These are phyloP conservation scores for Patella depressa DNA, from an alignment of 2,888 invertebrate species.

Conservation along the genomic window DNA sequence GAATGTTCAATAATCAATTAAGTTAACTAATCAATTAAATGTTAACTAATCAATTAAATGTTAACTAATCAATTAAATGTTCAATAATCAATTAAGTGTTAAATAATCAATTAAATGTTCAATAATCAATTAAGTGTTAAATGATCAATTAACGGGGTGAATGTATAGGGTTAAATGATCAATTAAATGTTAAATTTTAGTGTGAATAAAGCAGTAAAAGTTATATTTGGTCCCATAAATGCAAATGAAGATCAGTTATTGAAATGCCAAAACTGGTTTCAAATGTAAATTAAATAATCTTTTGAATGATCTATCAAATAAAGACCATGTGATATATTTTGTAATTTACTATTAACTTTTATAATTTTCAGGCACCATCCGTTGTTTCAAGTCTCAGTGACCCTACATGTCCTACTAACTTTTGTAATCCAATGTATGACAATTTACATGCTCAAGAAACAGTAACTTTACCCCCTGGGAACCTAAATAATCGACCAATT, in stretches of 20 bases:
- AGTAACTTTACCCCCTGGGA: constrained; percentile 4
- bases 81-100: no score
- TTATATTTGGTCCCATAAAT: no score
- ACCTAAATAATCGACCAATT: background rate
- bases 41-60: no score
- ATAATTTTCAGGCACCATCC: constrained; percentile 20
- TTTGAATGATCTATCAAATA: background rate
- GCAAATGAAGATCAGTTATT: no score
- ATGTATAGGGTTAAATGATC: no score
- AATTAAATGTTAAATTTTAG: no score
- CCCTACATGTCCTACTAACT: constrained; percentile 50
- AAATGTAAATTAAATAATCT: background rate
- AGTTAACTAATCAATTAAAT: background rate
- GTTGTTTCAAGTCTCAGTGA: constrained; percentile 19
- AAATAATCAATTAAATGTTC: no score
- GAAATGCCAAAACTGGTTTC: no score
- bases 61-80: background rate
- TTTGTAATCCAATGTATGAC: constrained; percentile 64
- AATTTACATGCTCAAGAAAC: constrained; percentile 38
- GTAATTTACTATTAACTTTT: background rate
- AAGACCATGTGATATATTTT: background rate
- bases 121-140: no score
- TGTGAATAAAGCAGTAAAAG: no score
- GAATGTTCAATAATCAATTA: no score
- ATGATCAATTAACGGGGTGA: no score